These are phyloP conservation scores for Siphamia tubifer DNA, from an alignment of 2,113 vertebrate genomes.

Conservation along the genomic window DNA sequence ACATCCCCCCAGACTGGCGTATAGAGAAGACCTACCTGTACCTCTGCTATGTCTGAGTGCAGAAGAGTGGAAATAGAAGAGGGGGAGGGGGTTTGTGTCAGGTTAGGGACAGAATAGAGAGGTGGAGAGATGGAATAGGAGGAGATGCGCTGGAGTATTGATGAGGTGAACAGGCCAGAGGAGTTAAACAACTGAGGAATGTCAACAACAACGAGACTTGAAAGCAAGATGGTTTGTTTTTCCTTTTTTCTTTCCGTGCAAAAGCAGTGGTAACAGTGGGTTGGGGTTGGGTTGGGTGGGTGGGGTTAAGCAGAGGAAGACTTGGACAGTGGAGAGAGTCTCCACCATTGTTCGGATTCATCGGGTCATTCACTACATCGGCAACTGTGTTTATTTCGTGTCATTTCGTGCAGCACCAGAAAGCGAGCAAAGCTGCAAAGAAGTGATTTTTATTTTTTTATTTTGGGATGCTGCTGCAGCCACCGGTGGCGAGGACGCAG, in stretches of 20 bases:
- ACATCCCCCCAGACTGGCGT: conserved; percentile 97
- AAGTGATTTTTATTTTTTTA: no score
- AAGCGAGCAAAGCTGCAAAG: conserved; percentile 29
- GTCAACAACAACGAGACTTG: conserved; percentile 48
- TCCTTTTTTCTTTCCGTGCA: conserved; percentile 58
- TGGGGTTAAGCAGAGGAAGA: conserved; percentile 45
- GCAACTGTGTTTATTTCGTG: conserved; percentile 54
- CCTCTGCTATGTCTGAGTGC: conserved; percentile 91
- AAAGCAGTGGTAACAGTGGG: conserved; percentile 13
- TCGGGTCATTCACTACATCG: conserved; percentile 74
- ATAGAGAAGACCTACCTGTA: conserved; percentile 99
- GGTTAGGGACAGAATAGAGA: neutral
- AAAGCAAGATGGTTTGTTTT: conserved; percentile 44
- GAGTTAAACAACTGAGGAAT: conserved; percentile 24
- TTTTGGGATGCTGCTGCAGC: conserved; percentile 42
- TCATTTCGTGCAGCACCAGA: conserved; percentile 51
- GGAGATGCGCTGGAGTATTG: conserved; percentile 6
- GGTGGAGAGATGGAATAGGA: conserved; percentile 37
- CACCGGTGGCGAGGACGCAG: conserved; percentile 5
- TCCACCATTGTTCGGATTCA: conserved; percentile 72
- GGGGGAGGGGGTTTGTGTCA: neutral
- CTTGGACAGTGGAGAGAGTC: conserved; percentile 46
- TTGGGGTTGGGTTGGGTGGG: conserved; percentile 1
- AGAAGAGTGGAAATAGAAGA: neutral
- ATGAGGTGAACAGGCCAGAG: no score